These are phyloP conservation scores for Enteromius mattozi DNA, from an alignment of 2,797 vertebrate species.

Conservation along the genomic window DNA sequence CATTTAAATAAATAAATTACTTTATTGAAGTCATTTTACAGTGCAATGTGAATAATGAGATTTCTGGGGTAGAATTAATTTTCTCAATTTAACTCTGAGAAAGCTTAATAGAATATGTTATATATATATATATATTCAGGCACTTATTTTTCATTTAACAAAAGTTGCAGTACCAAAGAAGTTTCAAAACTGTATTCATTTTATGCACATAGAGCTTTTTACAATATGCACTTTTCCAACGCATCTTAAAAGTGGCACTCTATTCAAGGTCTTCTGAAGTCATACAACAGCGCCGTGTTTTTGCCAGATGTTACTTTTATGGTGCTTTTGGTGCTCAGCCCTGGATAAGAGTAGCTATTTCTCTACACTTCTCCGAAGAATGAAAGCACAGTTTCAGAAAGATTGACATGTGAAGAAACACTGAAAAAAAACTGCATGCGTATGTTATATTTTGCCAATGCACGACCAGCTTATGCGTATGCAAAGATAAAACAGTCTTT, in stretches of 20 bases:
- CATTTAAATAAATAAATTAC: not conserved
- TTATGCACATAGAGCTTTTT: not conserved
- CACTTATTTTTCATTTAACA: not conserved
- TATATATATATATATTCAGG: no score
- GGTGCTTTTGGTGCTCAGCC: not conserved
- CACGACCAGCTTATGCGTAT: not conserved
- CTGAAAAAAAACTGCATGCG: no score
- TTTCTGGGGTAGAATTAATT: not conserved
- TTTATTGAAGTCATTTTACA: not conserved
- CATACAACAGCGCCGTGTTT: no score
- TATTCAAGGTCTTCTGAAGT: not conserved
- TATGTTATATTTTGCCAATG: not conserved
- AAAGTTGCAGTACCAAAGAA: not conserved
- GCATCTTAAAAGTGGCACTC: not conserved
- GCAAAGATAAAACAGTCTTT: not conserved
- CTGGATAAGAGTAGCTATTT: not conserved
- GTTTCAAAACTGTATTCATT: no score
- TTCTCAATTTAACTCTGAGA: not conserved
- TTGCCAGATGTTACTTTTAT: not conserved
- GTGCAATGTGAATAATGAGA: not conserved
- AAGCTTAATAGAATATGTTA: not conserved
- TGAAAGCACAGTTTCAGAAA: not conserved
- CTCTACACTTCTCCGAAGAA: not conserved
- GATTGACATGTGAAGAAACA: no score
- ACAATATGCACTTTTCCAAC: not conserved